Base-by-base conservation (phyloP, 2,113 vertebrate species). In the Solea solea region DNA sequence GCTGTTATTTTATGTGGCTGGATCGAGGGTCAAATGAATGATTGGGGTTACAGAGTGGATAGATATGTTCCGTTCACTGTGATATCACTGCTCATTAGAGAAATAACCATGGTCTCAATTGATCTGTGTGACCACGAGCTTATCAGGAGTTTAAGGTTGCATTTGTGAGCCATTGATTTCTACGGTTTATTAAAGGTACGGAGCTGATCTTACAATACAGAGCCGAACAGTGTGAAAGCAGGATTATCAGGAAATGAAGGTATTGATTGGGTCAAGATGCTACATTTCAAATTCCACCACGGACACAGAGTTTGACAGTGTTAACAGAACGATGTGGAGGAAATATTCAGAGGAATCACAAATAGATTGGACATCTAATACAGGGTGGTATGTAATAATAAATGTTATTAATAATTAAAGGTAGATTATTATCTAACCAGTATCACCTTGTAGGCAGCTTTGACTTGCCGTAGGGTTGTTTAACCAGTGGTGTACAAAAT, bases 131-230 rank as follows among this genome's bases (percentile, higher is more conserved):
- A 76, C 76, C 81, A 70, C 25, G 41, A 61, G 72, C 72, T 81
- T 74, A 78, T 34, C 34, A 2, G 80, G 85, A 72, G 85, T 68
- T 81, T 87, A 72, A 56, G 79, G 73, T 63, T 84, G 83, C 88
- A 86, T 93, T 86, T 90, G 85, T 81, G 64, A 87, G 70, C 21
- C 89, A 92, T 93, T 89, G 90, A 92, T 93, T 90, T 86, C 63
- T 87, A 80, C 78, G 77, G 87, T 80, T 91, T 91, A 90, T 92
- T 92, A 90, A 90, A 89, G 86, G 71, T 80, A 69, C 72, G 88
- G 21, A 21, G 21, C 84, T 86, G 86, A 87, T 85, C 64, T 87
- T 77, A 89, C 81, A 78, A 86, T 74, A 84, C 77, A 75, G 84
- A 83, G 63, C 45, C 12, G 88, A 34, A 34, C 34, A 60, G 90